Conservation (phyloP, 2,888 invertebrate genomes). For the Tenodera sinensis region DNA sequence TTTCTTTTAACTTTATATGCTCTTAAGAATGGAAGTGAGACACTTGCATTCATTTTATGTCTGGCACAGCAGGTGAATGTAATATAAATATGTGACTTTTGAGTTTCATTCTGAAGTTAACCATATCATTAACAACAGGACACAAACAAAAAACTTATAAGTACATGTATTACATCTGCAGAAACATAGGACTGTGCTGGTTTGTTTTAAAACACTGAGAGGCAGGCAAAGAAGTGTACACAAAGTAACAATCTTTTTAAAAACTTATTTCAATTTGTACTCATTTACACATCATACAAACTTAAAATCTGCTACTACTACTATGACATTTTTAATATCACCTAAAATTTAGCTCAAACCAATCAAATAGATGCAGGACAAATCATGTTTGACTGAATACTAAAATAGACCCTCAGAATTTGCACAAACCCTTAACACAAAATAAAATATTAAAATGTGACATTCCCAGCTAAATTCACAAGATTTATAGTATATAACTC, state of each 20-base stretch:
- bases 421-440: constrained; percentile 26
- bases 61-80: neutral
- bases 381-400: neutral
- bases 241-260: constrained; percentile 19
- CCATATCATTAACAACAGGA: neutral
- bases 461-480: constrained; percentile 24
- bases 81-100: neutral
- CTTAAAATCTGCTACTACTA: neutral
- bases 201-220: neutral
- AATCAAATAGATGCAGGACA: neutral
- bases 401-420: constrained; percentile 12
- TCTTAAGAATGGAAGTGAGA: neutral
- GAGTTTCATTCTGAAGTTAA: neutral
- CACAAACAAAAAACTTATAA: neutral
- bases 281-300: constrained; percentile 18
- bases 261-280: constrained; percentile 20
- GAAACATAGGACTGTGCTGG: neutral
- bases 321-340: constrained; percentile 4
- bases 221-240: neutral
- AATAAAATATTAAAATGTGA: constrained; percentile 18
- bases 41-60: neutral
- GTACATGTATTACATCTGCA: neutral
- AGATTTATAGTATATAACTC: constrained; percentile 21
- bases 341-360: neutral
- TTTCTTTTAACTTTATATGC: neutral